phyloP scores from a whole-genome alignment of 2,888 invertebrate genomes.

The Drosophila seclusa region DNA sequence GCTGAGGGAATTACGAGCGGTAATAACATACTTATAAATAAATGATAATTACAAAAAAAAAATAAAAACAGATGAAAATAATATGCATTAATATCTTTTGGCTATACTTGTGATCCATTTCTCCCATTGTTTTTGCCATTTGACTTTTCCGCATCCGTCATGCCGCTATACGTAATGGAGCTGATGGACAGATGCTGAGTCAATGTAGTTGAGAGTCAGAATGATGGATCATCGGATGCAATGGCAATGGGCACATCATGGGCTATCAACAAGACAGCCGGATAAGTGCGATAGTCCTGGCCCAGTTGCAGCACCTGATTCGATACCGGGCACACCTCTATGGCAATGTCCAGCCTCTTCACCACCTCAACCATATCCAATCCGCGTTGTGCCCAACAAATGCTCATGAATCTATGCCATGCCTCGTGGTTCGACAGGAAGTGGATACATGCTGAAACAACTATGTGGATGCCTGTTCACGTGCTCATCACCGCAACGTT shows the following conservation, averaged over 20 bases:
- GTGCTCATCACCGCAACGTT: slow-evolving; percentile 60
- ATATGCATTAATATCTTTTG: neutral
- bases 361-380: slow-evolving; percentile 90
- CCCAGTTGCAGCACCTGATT: slow-evolving; percentile 90
- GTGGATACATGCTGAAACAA: slow-evolving; percentile 87
- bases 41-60: slow-evolving; percentile 16
- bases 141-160: slow-evolving; percentile 85
- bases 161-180: slow-evolving; percentile 89
- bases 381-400: slow-evolving; percentile 89
- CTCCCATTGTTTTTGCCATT: slow-evolving; percentile 87
- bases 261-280: slow-evolving; percentile 88
- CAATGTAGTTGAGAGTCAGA: slow-evolving; percentile 90
- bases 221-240: slow-evolving; percentile 92
- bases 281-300: slow-evolving; percentile 91
- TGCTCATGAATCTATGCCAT: slow-evolving; percentile 87
- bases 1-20: slow-evolving; percentile 47
- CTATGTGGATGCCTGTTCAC: slow-evolving; percentile 86
- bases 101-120: slow-evolving; percentile 85
- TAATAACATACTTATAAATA: slow-evolving; percentile 53
- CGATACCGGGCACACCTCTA: slow-evolving; percentile 92
- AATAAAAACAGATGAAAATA: neutral
- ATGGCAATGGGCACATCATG: slow-evolving; percentile 89
- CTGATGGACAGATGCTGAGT: slow-evolving; percentile 90
- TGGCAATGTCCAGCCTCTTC: slow-evolving; percentile 87
- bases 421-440: slow-evolving; percentile 86